Conservation (phyloP, 2,113 vertebrate species). For the Ophthalmolycus amberensis region DNA sequence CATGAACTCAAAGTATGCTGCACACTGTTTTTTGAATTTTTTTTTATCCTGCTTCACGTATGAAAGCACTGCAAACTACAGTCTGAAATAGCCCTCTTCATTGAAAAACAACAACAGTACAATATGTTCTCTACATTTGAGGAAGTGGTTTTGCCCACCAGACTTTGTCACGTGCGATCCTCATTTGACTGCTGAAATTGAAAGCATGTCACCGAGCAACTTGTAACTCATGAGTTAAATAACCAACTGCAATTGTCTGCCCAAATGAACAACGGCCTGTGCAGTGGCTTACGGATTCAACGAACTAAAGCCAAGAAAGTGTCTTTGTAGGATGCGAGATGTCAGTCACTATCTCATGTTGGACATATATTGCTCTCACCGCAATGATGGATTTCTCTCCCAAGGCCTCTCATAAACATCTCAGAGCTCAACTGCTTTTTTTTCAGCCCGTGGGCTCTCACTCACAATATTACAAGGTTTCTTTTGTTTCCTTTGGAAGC, state of each 20-base stretch:
- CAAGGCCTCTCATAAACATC: conserved; percentile 75
- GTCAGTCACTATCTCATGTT: conserved; percentile 67
- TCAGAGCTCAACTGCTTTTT: conserved; percentile 47
- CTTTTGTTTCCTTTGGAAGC: conserved; percentile 76
- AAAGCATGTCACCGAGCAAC: conserved; percentile 50
- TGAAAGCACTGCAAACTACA: conserved; percentile 14
- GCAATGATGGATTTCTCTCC: conserved; percentile 78
- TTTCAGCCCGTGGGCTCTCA: conserved; percentile 69
- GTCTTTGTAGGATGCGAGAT: conserved; percentile 44
- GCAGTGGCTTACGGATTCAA: conserved; percentile 27
- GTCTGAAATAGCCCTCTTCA: conserved; percentile 34
- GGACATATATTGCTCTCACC: conserved; percentile 68
- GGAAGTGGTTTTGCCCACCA: conserved; percentile 82
- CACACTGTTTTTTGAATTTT: not conserved
- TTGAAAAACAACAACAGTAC: conserved; percentile 70
- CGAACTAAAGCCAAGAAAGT: conserved; percentile 38
- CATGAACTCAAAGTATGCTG: not conserved
- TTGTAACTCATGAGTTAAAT: conserved; percentile 21
- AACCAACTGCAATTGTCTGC: not conserved
- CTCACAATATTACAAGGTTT: conserved; percentile 74
- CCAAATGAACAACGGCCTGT: conserved; percentile 5
- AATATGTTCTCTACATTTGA: conserved; percentile 75
- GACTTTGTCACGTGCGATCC: conserved; percentile 59
- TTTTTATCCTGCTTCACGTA: not conserved
- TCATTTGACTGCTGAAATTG: conserved; percentile 7